A percentile compares a stretch with the other conserved stretches of the same genome.
Evolutionary conservation across 92 coral and sea anemone species (phyloP).

Genomic region (Bergia puertoricense): DNA sequence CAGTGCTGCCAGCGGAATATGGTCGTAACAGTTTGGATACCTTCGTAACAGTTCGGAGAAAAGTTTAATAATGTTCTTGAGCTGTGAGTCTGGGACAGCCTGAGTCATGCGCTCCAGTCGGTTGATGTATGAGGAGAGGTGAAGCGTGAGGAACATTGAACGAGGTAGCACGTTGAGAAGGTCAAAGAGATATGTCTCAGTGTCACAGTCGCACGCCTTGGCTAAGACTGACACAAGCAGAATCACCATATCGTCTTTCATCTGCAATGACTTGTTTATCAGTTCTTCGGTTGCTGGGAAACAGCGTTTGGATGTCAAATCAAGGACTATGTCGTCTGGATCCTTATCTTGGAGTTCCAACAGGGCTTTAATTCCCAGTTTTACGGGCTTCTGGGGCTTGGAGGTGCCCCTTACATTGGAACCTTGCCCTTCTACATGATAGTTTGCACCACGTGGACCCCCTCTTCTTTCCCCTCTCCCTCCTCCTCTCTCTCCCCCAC

Average conservation of each 20-base stretch:
- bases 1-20: slow-evolving; percentile 70
- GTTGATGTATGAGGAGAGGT: slow-evolving; percentile 65
- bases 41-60: slow-evolving; percentile 65
- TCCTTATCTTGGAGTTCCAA: slow-evolving; percentile 57
- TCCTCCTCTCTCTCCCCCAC: no score
- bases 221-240: slow-evolving; percentile 70
- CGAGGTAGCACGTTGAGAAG: slow-evolving; percentile 70
- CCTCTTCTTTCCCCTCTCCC: slow-evolving; percentile 9
- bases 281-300: slow-evolving; percentile 71
- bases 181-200: slow-evolving; percentile 43
- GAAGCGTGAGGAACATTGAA: slow-evolving; percentile 62
- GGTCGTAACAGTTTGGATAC: slow-evolving; percentile 66
- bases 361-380: slow-evolving; percentile 70
- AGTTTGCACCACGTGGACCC: slow-evolving; percentile 7
- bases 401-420: not conserved
- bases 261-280: slow-evolving; percentile 27
- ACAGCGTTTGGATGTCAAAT: slow-evolving; percentile 68
- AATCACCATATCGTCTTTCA: slow-evolving; percentile 69
- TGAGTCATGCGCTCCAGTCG: slow-evolving; percentile 48
- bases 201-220: slow-evolving; percentile 75
- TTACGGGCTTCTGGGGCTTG: slow-evolving; percentile 34
- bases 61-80: slow-evolving; percentile 57
- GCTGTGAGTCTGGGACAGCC: slow-evolving; percentile 41
- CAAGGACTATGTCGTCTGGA: slow-evolving; percentile 77
- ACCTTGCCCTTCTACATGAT: slow-evolving; percentile 27